These are phyloP conservation scores for Lophius piscatorius DNA, from an alignment of 2,113 vertebrate genomes.

Conservation along the genomic window DNA sequence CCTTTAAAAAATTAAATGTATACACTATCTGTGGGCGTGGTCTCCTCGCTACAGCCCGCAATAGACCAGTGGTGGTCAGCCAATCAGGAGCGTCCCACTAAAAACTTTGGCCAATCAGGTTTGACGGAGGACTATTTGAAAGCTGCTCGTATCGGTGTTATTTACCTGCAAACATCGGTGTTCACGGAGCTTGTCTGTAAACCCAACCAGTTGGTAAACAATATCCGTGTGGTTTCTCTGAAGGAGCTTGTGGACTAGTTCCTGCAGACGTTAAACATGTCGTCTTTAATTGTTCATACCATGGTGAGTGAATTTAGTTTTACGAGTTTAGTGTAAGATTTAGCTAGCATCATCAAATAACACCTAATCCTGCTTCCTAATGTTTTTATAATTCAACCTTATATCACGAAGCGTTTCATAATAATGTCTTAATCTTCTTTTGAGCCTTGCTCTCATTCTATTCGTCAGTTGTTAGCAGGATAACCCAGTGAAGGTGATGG, in stretches of 20 bases:
- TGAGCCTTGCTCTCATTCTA: neutral
- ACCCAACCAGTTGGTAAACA: rapidly evolving
- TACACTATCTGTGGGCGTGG: too few species aligned
- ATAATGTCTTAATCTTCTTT: too few species aligned
- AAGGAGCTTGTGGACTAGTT: rapidly evolving
- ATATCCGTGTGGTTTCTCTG: rapidly evolving
- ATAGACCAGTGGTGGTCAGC: slow-evolving; percentile 2
- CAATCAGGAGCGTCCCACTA: slow-evolving; percentile 39
- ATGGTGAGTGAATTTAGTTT: slow-evolving; percentile 29
- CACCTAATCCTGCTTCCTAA: rapidly evolving
- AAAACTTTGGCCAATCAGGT: slow-evolving; percentile 66
- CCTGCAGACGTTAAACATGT: neutral
- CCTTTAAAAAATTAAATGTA: too few species aligned
- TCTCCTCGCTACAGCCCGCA: too few species aligned
- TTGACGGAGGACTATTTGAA: slow-evolving; percentile 75
- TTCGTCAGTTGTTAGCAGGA: neutral
- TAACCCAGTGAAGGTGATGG: too few species aligned
- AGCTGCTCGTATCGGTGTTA: neutral
- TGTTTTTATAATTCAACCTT: too few species aligned
- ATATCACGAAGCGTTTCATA: too few species aligned
- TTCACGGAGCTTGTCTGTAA: neutral
- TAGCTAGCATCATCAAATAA: neutral
- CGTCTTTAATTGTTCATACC: slow-evolving; percentile 14
- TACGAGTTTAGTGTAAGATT: neutral
- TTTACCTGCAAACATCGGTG: neutral